phyloP scores from a whole-genome alignment of 2,888 invertebrate genomes.

The Ptilodon capucinus region DNA sequence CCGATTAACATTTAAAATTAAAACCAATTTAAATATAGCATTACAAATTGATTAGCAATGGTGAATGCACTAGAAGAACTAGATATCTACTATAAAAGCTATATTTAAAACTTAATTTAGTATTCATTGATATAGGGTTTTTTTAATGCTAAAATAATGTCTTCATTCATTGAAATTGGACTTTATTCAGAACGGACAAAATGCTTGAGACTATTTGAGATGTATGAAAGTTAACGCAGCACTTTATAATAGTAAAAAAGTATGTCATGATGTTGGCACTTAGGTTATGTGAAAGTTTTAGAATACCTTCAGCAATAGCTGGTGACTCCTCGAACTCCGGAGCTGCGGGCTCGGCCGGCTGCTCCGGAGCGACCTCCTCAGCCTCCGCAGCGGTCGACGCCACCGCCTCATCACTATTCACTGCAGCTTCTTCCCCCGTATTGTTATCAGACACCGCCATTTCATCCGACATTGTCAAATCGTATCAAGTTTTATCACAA shows the following conservation, averaged over 20 bases:
- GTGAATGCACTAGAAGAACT: background rate
- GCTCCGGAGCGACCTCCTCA: constrained; percentile 38
- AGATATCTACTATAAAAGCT: background rate
- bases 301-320: constrained; percentile 45
- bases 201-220: constrained; percentile 11
- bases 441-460: constrained; percentile 77
- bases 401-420: constrained; percentile 50
- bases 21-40: background rate
- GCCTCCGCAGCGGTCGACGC: constrained; percentile 40
- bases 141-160: background rate
- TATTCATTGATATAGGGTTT: background rate
- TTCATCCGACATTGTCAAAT: constrained; percentile 79
- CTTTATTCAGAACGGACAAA: constrained; percentile 10
- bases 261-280: constrained; percentile 55
- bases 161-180: constrained; percentile 2
- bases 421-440: constrained; percentile 57
- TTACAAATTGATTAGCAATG: background rate
- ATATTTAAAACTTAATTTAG: background rate
- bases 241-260: constrained; percentile 31
- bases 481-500: constrained; percentile 55
- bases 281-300: constrained; percentile 68
- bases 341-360: constrained; percentile 34
- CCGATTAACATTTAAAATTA: background rate
- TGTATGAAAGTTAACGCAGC: constrained; percentile 27
- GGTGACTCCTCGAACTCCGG: constrained; percentile 34